phyloP scores from a whole-genome alignment of 1,140 invertebrate species.

The Lucilia cuprina region DNA sequence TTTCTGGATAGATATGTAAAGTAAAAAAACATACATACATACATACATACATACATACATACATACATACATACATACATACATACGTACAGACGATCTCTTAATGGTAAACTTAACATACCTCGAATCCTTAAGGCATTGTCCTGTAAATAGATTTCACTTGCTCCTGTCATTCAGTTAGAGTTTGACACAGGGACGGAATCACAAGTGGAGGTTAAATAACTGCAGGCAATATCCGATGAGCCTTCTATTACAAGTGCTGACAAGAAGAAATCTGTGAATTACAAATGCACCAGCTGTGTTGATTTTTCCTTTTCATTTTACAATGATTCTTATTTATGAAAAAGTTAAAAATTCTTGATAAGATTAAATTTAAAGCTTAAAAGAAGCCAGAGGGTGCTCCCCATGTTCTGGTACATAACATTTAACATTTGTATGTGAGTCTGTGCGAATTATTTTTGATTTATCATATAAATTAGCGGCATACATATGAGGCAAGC shows the following conservation, averaged over 20 bases:
- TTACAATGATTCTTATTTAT: not conserved
- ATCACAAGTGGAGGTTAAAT: slow-evolving; percentile 29
- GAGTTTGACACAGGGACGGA: not conserved
- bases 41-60: not conserved
- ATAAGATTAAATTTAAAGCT: slow-evolving; percentile 26
- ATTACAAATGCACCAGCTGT: slow-evolving; percentile 21
- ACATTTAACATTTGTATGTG: not conserved
- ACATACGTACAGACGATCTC: not conserved
- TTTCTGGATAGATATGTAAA: too few relatives aligned
- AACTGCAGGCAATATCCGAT: not conserved
- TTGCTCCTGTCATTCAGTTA: not conserved
- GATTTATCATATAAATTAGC: slow-evolving; percentile 31
- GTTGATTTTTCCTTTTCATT: not conserved
- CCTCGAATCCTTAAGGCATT: not conserved
- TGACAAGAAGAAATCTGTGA: not conserved
- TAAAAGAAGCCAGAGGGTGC: slow-evolving; percentile 9
- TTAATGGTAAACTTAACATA: slow-evolving; percentile 26
- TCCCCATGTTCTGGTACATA: not conserved
- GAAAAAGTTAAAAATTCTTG: slow-evolving; percentile 14
- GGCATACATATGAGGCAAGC: not conserved
- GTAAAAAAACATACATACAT: not conserved
- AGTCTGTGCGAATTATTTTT: not conserved
- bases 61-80: not conserved
- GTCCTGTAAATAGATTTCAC: not conserved
- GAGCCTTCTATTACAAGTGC: slow-evolving; percentile 4